phyloP scores from a whole-genome alignment of 2,113 vertebrate genomes.

The Oceanites oceanicus region DNA sequence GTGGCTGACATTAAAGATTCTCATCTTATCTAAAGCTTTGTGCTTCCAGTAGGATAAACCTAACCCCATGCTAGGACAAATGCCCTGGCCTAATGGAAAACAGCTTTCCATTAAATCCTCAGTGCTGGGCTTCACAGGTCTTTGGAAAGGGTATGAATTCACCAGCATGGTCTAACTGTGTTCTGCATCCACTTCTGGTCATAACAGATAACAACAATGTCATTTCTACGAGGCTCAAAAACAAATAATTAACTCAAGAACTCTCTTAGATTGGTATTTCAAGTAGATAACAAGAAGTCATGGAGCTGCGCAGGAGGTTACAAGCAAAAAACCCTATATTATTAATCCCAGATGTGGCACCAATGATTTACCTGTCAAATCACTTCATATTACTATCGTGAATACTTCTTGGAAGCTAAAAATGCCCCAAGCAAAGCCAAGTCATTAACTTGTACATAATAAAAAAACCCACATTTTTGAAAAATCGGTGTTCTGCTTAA shows the following conservation, averaged over 20 bases:
- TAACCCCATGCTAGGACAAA: neutral
- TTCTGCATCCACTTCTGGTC: neutral
- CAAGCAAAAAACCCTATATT: neutral
- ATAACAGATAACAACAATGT: neutral
- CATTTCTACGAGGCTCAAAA: neutral
- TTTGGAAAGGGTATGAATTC: neutral
- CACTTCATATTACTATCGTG: neutral
- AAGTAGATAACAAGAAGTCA: neutral
- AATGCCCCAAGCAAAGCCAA: neutral
- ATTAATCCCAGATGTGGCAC: neutral
- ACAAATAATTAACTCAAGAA: neutral
- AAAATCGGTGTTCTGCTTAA: neutral
- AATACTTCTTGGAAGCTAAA: neutral
- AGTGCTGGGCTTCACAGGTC: neutral
- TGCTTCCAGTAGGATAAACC: neutral
- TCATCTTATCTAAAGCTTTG: neutral
- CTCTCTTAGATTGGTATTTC: neutral
- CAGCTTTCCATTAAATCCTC: neutral
- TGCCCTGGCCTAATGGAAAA: neutral
- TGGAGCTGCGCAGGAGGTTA: neutral
- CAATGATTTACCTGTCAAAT: neutral
- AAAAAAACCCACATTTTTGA: neutral
- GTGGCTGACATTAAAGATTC: neutral
- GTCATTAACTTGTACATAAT: neutral
- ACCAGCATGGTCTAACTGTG: neutral